Percentiles rank a stretch among this genome's conserved stretches.
These are phyloP conservation scores for Watsonalla binaria DNA, from an alignment of 2,888 invertebrate genomes.

Conservation along the genomic window DNA sequence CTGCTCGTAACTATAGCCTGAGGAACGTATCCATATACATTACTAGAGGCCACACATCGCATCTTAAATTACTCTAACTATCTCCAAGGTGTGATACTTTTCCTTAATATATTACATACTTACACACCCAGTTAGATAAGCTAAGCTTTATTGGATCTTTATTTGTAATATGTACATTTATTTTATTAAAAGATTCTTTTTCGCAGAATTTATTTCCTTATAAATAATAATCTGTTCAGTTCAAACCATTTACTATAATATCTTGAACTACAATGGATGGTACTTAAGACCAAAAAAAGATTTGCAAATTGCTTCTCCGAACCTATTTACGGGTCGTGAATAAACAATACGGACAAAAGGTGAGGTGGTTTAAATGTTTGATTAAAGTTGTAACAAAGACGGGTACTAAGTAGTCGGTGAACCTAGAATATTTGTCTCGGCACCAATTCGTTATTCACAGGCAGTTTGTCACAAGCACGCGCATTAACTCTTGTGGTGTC, in stretches of 20 bases:
- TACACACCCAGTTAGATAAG: too few species aligned
- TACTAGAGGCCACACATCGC: conserved; percentile 8
- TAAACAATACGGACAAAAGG: conserved; percentile 10
- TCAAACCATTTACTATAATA: not conserved
- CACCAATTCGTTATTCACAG: conserved; percentile 36
- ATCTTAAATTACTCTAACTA: too few species aligned
- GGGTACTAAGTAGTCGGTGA: not conserved
- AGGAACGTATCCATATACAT: conserved; percentile 30
- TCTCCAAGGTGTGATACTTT: too few species aligned
- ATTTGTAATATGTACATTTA: too few species aligned
- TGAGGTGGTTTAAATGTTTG: not conserved
- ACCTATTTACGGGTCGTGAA: conserved; percentile 6
- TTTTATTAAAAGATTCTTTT: too few species aligned
- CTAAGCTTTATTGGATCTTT: too few species aligned
- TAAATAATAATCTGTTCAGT: too few species aligned
- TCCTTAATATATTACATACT: too few species aligned
- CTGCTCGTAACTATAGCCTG: conserved; percentile 48
- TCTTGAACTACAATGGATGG: not conserved
- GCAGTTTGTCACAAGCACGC: conserved; percentile 46
- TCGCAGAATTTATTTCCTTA: too few species aligned
- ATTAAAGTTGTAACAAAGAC: not conserved
- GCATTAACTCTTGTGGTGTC: conserved; percentile 39
- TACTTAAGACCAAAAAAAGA: not conserved
- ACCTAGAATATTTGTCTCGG: conserved; percentile 10
- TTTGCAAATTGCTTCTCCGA: not conserved